phyloP scores from a whole-genome alignment of 1,140 invertebrate species.

The Choristoneura fumiferana region DNA sequence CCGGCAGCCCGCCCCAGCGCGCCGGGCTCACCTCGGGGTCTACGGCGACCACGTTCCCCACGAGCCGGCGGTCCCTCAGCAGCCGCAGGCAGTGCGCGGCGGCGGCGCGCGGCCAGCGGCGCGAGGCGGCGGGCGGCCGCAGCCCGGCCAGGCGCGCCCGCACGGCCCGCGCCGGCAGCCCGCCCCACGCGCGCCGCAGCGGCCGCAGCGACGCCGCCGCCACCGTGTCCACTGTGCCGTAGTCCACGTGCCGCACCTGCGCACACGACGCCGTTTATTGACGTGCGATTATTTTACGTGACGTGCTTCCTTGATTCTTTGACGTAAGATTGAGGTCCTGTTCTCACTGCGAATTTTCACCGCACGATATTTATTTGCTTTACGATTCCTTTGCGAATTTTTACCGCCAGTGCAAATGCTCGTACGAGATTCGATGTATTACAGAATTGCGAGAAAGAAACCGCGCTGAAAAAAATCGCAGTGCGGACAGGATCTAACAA shows the following conservation, averaged over 20 bases:
- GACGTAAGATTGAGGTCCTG: too few species aligned
- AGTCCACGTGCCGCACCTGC: constrained; percentile 55
- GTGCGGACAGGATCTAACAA: too few species aligned
- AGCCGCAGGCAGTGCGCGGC: constrained; percentile 37
- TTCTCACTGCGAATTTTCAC: too few species aligned
- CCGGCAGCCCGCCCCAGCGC: neutral
- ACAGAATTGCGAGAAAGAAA: too few species aligned
- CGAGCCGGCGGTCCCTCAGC: constrained; percentile 40
- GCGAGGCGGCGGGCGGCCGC: constrained; percentile 35
- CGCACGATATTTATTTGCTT: too few species aligned
- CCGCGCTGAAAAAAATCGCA: too few species aligned
- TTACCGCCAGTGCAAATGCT: too few species aligned
- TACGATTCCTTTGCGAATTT: too few species aligned
- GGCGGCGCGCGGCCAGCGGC: constrained; percentile 49
- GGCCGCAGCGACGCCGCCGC: constrained; percentile 30
- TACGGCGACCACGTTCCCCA: constrained; percentile 40
- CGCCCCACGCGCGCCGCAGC: constrained; percentile 41
- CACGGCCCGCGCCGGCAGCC: constrained; percentile 39
- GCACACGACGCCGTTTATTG: constrained; percentile 18
- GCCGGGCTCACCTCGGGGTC: constrained; percentile 33
- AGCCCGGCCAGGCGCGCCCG: too few species aligned
- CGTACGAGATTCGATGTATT: too few species aligned
- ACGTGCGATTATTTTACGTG: too few species aligned
- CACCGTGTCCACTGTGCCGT: constrained; percentile 55
- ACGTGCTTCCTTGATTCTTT: too few species aligned